Evolutionary conservation across 37 sponge, comb jelly and placozoan genomes (phyloP), one percentile per base, ranked within the genome.

Genomic region (Ianthella basta): DNA sequence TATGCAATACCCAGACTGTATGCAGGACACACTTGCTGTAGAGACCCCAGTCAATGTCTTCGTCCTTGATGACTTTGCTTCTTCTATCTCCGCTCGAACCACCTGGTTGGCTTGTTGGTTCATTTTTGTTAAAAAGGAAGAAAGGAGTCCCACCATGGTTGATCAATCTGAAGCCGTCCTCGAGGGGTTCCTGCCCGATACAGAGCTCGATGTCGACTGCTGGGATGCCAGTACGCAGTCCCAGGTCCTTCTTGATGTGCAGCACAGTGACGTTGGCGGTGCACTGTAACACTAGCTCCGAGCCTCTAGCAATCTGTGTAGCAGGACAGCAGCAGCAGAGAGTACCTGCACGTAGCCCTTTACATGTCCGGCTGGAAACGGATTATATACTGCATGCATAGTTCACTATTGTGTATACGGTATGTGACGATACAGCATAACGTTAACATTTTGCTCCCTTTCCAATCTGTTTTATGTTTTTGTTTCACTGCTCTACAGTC

Each of bases 81-180:
- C 44, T 87, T 57, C 83, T 72, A 29, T 87, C 65, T 12, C 73
- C 63, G 5, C 72, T 5, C 5, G 20, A 1, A 21, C 36, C 37
- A 33, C 87, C 90, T 54, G 85, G 79, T 60, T 93, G 91, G 8
- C 50, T 44, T 24, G 73, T 79, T 0, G 93, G 93, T 59, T 93
- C 94, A 59, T 75, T 36, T 54, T 65, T 23, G 83, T 93, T 89
- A 66, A 93, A 93, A 56, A 93, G 55, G 85, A 93, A 93, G 79
- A 84, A 93, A 0, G 94, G 94, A 0, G 87, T 79, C 19, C 88
- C 79, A 40, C 72, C 87, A 63, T 87, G 60, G 15, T 72, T 41
- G 0, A 75, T 81, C 41, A 93, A 57, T 60, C 29, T 40, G 16
- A 60, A 56, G 50, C 65, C 55, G 36, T 90, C 87, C 0, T 72